A percentile compares a stretch with the other conserved stretches of the same genome.
phyloP scores from a whole-genome alignment of 2,888 invertebrate genomes.

The Lapara coniferarum region DNA sequence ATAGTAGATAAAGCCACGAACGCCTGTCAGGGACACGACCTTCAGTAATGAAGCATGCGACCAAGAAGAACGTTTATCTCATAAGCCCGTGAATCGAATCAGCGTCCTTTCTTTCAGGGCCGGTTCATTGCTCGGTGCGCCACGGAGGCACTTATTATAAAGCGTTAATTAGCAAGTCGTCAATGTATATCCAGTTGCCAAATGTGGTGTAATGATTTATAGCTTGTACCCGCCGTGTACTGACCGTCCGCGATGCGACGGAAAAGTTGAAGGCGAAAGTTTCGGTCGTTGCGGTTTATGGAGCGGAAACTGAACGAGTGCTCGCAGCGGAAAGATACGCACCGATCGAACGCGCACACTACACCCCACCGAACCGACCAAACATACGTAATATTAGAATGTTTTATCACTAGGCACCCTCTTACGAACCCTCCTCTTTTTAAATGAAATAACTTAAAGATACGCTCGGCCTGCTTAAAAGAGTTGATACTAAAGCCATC shows the following conservation, averaged over 20 bases:
- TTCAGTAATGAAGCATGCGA: too few relatives aligned
- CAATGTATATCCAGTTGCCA: neutral
- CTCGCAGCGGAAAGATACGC: neutral
- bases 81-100: too few relatives aligned
- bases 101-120: too few relatives aligned
- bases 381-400: neutral
- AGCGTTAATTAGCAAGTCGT: neutral
- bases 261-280: constrained; percentile 19
- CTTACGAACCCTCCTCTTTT: too few relatives aligned
- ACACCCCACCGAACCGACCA: too few relatives aligned
- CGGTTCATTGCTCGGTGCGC: neutral
- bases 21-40: too few relatives aligned
- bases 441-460: too few relatives aligned
- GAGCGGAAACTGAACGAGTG: constrained; percentile 12
- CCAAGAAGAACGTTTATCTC: too few relatives aligned
- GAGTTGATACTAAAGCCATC: too few relatives aligned
- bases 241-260: neutral
- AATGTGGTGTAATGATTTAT: neutral
- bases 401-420: too few relatives aligned
- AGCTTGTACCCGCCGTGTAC: neutral
- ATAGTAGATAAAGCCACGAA: too few relatives aligned
- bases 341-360: neutral
- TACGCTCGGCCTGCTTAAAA: too few relatives aligned
- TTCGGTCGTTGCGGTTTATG: constrained; percentile 18
- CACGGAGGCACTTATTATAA: neutral